Evolutionary conservation across 2,797 vertebrate genomes (phyloP), one percentile per base, ranked within the genome.

Genomic region (Loriculus beryllinus): DNA sequence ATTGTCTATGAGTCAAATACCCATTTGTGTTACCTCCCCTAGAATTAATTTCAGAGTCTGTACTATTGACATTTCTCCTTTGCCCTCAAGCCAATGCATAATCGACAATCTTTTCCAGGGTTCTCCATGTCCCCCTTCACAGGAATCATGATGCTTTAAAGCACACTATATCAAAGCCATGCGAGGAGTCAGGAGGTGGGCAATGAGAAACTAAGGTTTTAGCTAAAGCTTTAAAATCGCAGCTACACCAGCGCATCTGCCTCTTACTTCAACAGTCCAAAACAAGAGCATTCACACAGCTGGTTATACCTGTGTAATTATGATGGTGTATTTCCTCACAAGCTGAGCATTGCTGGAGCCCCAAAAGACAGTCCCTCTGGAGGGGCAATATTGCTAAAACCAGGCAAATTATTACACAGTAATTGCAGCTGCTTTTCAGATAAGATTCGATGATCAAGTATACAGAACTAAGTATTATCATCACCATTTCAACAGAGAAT

Each of bases 391-490:
- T 21, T 22, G 21, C 52, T 49, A 48, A 59, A 82, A 19, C 6
- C 43, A 14, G n/a, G 9, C 4, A 19, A 7, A 64, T 26, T 23
- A 49, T 10, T 35, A 65, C 15, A 16, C 47, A 67, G 12, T 1
- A 20, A 33, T 3, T 6, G 57, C 71, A 79, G 69, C 7, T 22
- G n/a, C 15, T 68, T 31, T 28, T 18, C 82, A 49, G 45, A 12
- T 19, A 62, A 45, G 28, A 26, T 8, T 31, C 19, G 16, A 62
- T 3, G 31, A 60, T 7, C 25, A 23, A 33, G 37, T 0, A 29
- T 0, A 18, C 13, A 7, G 28, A 25, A 7, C 2, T 5, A 31
- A 62, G 17, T 1, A 28, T 21, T 22, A 33, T 5, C 7, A 22
- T 42, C 51, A 40, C 56, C 31, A 40, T 43, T 74, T 17, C 60